Conservation (phyloP, 2,888 invertebrate species). For the Ceraclea dissimilis region DNA sequence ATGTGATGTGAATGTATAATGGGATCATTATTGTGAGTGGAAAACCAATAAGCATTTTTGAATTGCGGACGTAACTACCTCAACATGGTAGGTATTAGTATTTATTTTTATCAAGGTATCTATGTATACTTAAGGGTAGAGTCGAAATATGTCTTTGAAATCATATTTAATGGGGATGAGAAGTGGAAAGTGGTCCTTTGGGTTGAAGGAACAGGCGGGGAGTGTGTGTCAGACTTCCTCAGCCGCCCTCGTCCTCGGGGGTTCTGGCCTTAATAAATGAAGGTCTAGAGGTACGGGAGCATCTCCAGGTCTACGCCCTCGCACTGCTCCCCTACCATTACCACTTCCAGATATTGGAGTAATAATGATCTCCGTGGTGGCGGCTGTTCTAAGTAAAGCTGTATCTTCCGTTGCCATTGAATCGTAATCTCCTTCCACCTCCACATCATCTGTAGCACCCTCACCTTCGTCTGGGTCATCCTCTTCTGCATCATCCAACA, state of each 20-base stretch:
- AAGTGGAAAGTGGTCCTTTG: neutral
- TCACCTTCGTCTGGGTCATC: slow-evolving; percentile 32
- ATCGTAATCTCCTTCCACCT: slow-evolving; percentile 48
- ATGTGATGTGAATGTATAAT: too few relatives aligned
- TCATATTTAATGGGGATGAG: neutral
- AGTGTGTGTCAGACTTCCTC: slow-evolving; percentile 25
- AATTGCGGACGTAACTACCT: too few relatives aligned
- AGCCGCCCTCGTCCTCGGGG: slow-evolving; percentile 25
- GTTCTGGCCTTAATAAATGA: slow-evolving; percentile 43
- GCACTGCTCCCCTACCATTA: slow-evolving; percentile 40
- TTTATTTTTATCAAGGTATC: too few relatives aligned
- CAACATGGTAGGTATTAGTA: too few relatives aligned
- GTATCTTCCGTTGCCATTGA: slow-evolving; percentile 47
- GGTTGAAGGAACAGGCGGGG: neutral
- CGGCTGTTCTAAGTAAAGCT: slow-evolving; percentile 45
- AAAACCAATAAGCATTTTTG: too few relatives aligned
- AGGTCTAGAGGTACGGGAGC: slow-evolving; percentile 38
- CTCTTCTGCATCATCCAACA: slow-evolving; percentile 35
- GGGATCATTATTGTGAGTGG: too few relatives aligned
- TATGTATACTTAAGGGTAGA: too few relatives aligned
- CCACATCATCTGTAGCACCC: slow-evolving; percentile 40
- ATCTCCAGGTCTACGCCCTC: slow-evolving; percentile 35
- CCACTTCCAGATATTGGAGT: slow-evolving; percentile 36
- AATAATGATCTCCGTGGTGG: slow-evolving; percentile 40
- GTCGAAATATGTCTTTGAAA: neutral